phyloP scores from a whole-genome alignment of 2,888 invertebrate species.

The Pantelozetes paolii region DNA sequence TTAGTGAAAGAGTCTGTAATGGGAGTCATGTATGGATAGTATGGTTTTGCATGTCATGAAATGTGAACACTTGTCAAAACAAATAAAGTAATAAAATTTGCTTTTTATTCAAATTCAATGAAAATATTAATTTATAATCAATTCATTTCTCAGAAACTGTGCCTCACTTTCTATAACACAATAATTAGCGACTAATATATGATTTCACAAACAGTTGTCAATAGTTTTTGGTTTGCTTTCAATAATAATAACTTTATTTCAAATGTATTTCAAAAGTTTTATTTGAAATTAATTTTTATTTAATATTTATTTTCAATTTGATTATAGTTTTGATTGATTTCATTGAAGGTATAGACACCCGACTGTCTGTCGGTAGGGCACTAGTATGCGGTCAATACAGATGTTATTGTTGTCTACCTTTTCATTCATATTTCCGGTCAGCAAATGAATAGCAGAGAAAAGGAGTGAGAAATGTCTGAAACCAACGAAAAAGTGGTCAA shows the following conservation, averaged over 20 bases:
- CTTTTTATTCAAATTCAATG: not conserved
- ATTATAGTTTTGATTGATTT: no score
- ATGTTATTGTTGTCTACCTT: not conserved
- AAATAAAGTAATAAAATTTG: constrained; percentile 33
- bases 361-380: no score
- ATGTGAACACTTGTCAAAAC: constrained; percentile 38
- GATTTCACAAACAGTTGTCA: no score
- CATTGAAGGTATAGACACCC: no score
- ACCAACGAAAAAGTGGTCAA: not conserved
- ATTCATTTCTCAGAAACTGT: not conserved
- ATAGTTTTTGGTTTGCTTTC: no score
- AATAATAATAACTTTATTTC: no score
- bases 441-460: not conserved
- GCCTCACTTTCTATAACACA: no score
- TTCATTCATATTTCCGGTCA: constrained; percentile 13
- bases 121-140: not conserved
- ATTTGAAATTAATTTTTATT: no score
- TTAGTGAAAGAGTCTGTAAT: constrained; percentile 29
- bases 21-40: constrained; percentile 16
- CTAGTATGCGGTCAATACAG: not conserved
- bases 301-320: no score
- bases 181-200: no score
- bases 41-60: constrained; percentile 32
- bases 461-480: constrained; percentile 4
- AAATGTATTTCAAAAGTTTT: no score